These are phyloP conservation scores for Aricia artaxerxes DNA, from an alignment of 2,888 invertebrate species.

Conservation along the genomic window DNA sequence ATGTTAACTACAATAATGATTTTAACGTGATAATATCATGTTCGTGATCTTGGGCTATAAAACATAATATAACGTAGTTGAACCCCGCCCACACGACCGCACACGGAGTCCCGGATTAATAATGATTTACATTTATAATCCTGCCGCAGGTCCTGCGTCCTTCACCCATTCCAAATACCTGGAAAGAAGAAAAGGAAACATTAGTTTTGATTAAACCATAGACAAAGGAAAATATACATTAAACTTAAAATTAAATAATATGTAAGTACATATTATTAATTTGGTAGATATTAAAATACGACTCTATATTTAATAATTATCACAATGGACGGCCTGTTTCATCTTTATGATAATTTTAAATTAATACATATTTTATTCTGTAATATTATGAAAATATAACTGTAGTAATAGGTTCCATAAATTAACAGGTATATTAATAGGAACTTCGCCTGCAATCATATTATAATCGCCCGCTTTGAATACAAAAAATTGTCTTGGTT, in stretches of 20 bases:
- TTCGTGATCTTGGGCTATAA: conserved; percentile 14
- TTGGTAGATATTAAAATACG: background rate
- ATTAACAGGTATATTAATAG: too few relatives aligned
- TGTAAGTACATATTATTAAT: background rate
- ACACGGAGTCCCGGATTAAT: conserved; percentile 53
- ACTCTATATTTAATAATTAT: background rate
- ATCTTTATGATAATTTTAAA: background rate
- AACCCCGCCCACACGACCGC: conserved; percentile 44
- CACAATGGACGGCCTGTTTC: background rate
- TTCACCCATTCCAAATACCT: conserved; percentile 38
- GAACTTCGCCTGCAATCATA: too few relatives aligned
- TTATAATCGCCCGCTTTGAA: too few relatives aligned
- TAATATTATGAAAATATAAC: too few relatives aligned
- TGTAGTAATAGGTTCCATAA: too few relatives aligned
- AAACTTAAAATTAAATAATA: background rate
- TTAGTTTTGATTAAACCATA: background rate
- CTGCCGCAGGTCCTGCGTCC: conserved; percentile 40
- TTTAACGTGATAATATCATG: background rate
- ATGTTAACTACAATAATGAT: background rate
- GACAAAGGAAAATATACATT: too few relatives aligned
- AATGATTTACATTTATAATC: conserved; percentile 60
- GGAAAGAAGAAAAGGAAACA: conserved; percentile 37
- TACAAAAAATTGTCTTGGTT: too few relatives aligned
- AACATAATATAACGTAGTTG: conserved; percentile 28
- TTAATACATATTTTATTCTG: background rate